Base-by-base conservation (phyloP, 2,113 vertebrate species). In the Thunnus maccoyii region DNA sequence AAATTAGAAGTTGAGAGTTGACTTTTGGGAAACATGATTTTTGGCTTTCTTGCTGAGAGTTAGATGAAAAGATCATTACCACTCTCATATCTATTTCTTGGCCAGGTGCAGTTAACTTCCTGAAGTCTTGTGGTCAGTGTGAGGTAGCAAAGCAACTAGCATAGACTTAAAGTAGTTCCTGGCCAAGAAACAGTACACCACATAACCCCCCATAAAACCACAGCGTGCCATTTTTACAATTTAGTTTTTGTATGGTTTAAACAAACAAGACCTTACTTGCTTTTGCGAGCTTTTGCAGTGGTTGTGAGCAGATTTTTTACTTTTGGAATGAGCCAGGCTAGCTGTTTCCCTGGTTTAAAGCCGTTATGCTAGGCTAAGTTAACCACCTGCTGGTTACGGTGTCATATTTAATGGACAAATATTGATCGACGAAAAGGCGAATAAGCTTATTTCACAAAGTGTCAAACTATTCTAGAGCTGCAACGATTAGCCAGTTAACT, bases 71-170 rank as follows among this genome's bases (percentile, higher is more conserved):
- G 25, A 68, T 68, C 65, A 51, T 68, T 52, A 68, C 48, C 48
- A 52, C 52, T 68, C 65, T 68, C 7, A 41, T 41, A 41, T 41
- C n/a, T 54, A 50, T 68, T 27, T 68, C 65, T 68, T 68, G 48
- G 65, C 48, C 18, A 52, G 18, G 48, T 5, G 17, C 64, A 32
- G 27, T 52, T 22, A 16, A 16, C 47, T 66, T 66, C 64, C 22
- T 36, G 16, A 68, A 64, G n/a, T 20, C 62, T 46, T 47, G 2
- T 47, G 50, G 65, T 11, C 64, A 51, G 6, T 48, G 27, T 51
- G 27, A 10, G 30, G 22, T 27, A 51, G 46, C 22, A 25, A 67
- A 16, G 30, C 4, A 67, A 67, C 25, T 51, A 67, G 47, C 17
- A 13, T 47, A 32, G 22, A 66, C 63, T 66, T 22, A n/a, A 50